Percentiles rank a stretch among this genome's conserved stretches.
Evolutionary conservation across 2,797 vertebrate genomes (phyloP).

Genomic region (Falco naumanni): DNA sequence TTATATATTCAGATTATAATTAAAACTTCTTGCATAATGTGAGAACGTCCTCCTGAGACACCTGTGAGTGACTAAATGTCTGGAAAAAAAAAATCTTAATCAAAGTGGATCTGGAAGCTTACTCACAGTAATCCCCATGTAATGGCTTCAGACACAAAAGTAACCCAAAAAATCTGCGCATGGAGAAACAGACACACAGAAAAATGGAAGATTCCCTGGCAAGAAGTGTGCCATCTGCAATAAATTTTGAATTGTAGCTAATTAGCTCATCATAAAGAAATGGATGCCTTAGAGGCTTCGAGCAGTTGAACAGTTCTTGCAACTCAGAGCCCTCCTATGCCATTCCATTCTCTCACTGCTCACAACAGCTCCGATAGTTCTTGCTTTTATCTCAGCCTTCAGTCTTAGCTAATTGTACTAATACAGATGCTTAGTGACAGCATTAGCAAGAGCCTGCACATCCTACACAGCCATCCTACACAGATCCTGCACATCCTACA

Average conservation of each 20-base stretch:
- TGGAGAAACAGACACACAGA: not conserved
- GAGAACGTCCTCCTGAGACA: not conserved
- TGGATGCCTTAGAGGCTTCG: not conserved
- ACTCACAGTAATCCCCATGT: not conserved
- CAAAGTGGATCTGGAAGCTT: not conserved
- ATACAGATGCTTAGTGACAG: not conserved
- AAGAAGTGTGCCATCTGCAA: not conserved
- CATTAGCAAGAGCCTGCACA: not conserved
- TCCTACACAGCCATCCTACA: not conserved
- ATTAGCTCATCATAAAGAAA: not conserved
- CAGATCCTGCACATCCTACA: not conserved
- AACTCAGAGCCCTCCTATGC: not conserved
- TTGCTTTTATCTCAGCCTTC: not conserved
- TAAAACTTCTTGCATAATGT: not conserved
- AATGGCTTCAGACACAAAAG: not conserved
- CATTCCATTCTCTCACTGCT: not conserved
- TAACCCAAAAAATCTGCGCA: not conserved
- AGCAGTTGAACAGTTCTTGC: not conserved
- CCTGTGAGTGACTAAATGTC: not conserved
- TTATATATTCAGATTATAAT: not conserved
- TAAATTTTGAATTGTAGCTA: not conserved
- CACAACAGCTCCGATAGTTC: not conserved
- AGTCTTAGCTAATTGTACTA: not conserved
- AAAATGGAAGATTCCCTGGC: not conserved
- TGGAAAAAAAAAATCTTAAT: not conserved